Evolutionary conservation across 2,797 vertebrate genomes (phyloP).

Genomic region (Nannoperca australis): DNA sequence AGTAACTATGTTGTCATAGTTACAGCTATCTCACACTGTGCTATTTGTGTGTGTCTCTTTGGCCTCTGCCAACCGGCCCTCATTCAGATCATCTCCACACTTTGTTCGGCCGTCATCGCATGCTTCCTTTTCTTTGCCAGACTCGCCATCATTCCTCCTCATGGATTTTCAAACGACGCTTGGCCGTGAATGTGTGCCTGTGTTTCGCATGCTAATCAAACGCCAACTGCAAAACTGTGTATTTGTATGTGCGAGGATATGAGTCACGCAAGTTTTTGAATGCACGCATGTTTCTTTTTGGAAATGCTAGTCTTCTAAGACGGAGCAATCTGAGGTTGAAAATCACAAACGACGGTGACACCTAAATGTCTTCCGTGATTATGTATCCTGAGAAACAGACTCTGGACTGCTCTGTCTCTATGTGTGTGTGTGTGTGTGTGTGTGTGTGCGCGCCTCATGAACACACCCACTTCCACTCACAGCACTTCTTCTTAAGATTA

Average conservation of each 20-base stretch:
- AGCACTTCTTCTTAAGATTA: slow-evolving; percentile 44
- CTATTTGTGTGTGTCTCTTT: slow-evolving; percentile 53
- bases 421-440: no score
- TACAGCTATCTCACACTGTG: slow-evolving; percentile 56
- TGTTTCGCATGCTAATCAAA: slow-evolving; percentile 66
- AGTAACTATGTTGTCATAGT: slow-evolving; percentile 76
- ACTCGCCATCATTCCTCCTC: slow-evolving; percentile 41
- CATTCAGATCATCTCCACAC: slow-evolving; percentile 49
- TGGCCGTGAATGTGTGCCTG: slow-evolving; percentile 45
- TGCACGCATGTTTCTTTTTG: slow-evolving; percentile 50
- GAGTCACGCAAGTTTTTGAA: slow-evolving; percentile 40
- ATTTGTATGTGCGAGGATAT: slow-evolving; percentile 40
- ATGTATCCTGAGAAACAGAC: slow-evolving; percentile 13
- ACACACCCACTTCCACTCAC: slow-evolving; percentile 63
- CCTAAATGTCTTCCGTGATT: not conserved
- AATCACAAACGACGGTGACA: not conserved
- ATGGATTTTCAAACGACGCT: slow-evolving; percentile 40
- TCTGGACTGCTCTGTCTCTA: slow-evolving; percentile 68
- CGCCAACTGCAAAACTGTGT: slow-evolving; percentile 42
- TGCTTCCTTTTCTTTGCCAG: slow-evolving; percentile 58
- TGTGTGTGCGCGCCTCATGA: slow-evolving; percentile 48
- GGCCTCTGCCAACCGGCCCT: slow-evolving; percentile 43
- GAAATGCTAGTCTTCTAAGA: slow-evolving; percentile 40
- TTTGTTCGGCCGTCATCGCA: slow-evolving; percentile 67
- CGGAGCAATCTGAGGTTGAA: slow-evolving; percentile 55